Conservation (phyloP, 2,113 vertebrate genomes). For the Dipodomys spectabilis region DNA sequence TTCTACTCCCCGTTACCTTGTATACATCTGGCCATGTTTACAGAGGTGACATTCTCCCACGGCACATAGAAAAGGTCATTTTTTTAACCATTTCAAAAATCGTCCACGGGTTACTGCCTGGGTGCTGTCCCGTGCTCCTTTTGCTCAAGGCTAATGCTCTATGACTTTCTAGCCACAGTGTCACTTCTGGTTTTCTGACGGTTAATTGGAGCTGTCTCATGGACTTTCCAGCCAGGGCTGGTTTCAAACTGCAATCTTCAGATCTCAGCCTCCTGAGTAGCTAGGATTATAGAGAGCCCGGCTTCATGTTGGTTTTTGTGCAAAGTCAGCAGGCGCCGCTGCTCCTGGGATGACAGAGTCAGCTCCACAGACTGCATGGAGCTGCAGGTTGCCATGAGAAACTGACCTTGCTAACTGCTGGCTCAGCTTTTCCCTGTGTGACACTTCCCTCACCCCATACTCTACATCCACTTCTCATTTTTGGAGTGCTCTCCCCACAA, state of each 20-base stretch:
- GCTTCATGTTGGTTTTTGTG: neutral
- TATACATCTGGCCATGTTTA: neutral
- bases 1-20: neutral
- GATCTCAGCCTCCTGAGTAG: no score
- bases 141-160: no score
- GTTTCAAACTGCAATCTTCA: no score
- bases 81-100: conserved; percentile 23
- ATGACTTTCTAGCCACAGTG: no score
- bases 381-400: neutral
- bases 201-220: no score
- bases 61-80: neutral
- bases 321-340: neutral
- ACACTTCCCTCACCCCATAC: no score
- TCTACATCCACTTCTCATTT: neutral
- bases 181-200: no score
- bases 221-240: no score
- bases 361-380: fast-evolving
- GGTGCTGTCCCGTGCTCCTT: neutral
- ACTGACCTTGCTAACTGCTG: neutral
- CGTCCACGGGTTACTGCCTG: neutral
- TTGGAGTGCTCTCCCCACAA: neutral
- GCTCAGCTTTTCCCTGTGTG: neutral
- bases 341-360: neutral
- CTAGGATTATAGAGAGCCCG: no score
- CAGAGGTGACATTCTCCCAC: neutral